Evolutionary conservation across 1,140 invertebrate genomes (phyloP).

Genomic region (Homalodisca vitripennis): DNA sequence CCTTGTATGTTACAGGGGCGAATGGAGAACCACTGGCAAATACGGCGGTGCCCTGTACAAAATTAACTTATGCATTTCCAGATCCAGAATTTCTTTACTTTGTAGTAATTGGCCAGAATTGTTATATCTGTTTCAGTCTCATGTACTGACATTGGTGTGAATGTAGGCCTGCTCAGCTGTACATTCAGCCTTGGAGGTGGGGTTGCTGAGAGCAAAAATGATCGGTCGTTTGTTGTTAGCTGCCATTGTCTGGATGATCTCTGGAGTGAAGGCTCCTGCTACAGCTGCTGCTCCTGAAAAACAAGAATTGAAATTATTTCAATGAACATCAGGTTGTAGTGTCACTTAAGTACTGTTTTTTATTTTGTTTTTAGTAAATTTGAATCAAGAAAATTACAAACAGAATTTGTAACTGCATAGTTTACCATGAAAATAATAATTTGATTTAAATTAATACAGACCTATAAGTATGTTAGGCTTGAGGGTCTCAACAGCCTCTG

Average conservation of each 20-base stretch:
- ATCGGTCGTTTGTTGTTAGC: conserved; percentile 73
- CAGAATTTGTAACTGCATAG: too few species aligned
- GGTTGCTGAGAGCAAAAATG: conserved; percentile 96
- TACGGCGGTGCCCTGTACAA: conserved; percentile 72
- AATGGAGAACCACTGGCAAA: conserved; percentile 96
- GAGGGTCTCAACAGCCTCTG: conserved; percentile 71
- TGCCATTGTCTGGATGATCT: conserved; percentile 82
- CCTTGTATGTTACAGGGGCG: conserved; percentile 72
- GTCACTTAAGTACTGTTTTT: too few species aligned
- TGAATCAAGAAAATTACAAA: too few species aligned
- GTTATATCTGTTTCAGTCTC: too few species aligned
- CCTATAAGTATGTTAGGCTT: conserved; percentile 88
- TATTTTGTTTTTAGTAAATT: too few species aligned
- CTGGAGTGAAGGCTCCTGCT: conserved; percentile 79
- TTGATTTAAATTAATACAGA: too few species aligned
- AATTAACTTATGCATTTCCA: too few species aligned
- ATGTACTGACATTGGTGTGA: conserved; percentile 66
- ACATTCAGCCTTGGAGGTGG: conserved; percentile 94
- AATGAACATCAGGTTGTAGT: too few species aligned
- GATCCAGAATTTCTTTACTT: too few species aligned
- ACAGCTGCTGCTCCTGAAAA: conserved; percentile 72
- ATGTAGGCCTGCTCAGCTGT: conserved; percentile 93
- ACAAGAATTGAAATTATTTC: conserved; percentile 9
- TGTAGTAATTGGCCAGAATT: too few species aligned
- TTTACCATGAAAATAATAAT: too few species aligned